Evolutionary conservation across 2,113 vertebrate genomes (phyloP).

Genomic region (Tautogolabrus adspersus): DNA sequence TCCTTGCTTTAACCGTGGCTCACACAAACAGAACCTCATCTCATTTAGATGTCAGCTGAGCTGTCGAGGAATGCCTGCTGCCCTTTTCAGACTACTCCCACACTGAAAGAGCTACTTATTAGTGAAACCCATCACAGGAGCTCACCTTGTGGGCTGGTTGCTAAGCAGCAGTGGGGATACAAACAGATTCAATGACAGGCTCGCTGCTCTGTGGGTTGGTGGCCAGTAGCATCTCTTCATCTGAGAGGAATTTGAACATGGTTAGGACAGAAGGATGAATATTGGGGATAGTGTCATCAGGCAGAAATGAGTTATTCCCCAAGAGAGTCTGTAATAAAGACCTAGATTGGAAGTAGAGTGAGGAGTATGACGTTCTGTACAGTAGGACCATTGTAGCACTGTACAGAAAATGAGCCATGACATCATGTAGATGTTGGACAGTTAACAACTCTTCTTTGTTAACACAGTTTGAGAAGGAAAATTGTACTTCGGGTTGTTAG

Average conservation of each 20-base stretch:
- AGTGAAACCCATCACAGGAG: conserved; percentile 17
- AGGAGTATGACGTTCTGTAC: conserved; percentile 47
- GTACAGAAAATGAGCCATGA: conserved; percentile 49
- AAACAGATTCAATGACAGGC: conserved; percentile 67
- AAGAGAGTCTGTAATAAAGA: conserved; percentile 35
- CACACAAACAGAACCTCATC: conserved; percentile 23
- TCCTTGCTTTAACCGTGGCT: conserved; percentile 20
- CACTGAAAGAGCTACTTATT: conserved; percentile 28
- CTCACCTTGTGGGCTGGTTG: conserved; percentile 70
- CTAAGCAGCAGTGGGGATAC: conserved; percentile 69
- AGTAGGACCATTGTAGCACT: conserved; percentile 59
- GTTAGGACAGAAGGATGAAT: conserved; percentile 40
- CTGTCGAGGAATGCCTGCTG: neutral
- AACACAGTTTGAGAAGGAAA: conserved; percentile 32
- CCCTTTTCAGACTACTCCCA: neutral
- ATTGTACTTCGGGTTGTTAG: conserved; percentile 11
- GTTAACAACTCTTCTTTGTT: conserved; percentile 64
- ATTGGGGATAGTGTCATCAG: conserved; percentile 50
- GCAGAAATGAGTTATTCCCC: conserved; percentile 53
- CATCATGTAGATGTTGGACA: conserved; percentile 54
- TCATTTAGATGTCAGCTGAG: conserved; percentile 12
- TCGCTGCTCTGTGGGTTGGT: conserved; percentile 36
- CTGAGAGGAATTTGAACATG: conserved; percentile 62
- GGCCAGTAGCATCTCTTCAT: conserved; percentile 61
- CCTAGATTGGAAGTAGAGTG: neutral